A percentile compares a stretch with the other conserved stretches of the same genome.
phyloP scores from a whole-genome alignment of 2,888 invertebrate genomes.

The Lampropteryx suffumata region DNA sequence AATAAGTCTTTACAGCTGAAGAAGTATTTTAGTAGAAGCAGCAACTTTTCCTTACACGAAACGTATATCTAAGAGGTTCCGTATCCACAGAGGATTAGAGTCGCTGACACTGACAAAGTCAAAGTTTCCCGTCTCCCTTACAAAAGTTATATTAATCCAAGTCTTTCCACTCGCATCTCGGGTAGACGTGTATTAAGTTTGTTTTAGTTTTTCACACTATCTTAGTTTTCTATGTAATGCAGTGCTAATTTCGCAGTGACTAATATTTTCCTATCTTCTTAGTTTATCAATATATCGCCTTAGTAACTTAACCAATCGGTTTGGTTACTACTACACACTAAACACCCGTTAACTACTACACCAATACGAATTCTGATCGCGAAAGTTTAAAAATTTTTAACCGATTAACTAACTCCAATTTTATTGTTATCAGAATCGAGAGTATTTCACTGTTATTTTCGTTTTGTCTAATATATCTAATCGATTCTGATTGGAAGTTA shows the following conservation, averaged over 20 bases:
- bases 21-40: not conserved
- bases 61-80: constrained; percentile 3
- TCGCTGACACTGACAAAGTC: constrained; percentile 15
- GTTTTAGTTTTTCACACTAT: not conserved
- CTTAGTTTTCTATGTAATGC: not conserved
- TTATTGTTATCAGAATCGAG: too few relatives aligned
- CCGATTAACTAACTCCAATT: too few relatives aligned
- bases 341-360: too few relatives aligned
- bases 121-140: constrained; percentile 12
- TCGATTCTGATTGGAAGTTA: too few relatives aligned
- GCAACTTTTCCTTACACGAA: constrained; percentile 8
- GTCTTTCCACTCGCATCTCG: constrained; percentile 10
- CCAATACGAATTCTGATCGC: too few relatives aligned
- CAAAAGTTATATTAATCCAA: constrained; percentile 17
- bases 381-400: too few relatives aligned
- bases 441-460: too few relatives aligned
- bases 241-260: not conserved
- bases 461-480: too few relatives aligned
- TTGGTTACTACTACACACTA: too few relatives aligned
- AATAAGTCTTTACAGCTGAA: not conserved
- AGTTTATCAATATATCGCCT: too few relatives aligned
- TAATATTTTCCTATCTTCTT: not conserved
- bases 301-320: too few relatives aligned
- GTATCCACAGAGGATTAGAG: constrained; percentile 7
- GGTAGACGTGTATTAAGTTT: constrained; percentile 5